Evolutionary conservation across 35 echinoderm and acorn worm genomes (phyloP), one percentile per base, ranked within the genome.

Genomic region (Apostichopus californicus): DNA sequence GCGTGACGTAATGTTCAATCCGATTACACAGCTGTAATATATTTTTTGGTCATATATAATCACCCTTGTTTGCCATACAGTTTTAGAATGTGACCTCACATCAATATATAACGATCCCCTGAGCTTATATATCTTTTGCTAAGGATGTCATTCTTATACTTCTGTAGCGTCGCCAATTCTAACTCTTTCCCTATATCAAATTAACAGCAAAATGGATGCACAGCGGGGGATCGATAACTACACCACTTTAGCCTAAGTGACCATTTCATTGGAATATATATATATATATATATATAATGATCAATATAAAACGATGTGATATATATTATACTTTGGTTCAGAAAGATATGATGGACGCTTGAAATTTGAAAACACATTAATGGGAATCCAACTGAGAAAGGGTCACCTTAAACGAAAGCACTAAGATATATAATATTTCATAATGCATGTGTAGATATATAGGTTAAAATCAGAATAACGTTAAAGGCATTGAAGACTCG

Each of bases 351-450:
- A 46, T 46, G 34, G 34, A 46, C 64, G 2, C 11, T 4, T 68
- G 64, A 68, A 68, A 68, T 68, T 68, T 68, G 64, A 68, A 68
- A 68, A 68, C 64, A 68, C 64, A 68, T 68, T 68, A 68, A 68
- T 68, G 64, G 64, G 18, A 68, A 14, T 68, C 64, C 64, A 68
- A 68, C 64, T 0, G 64, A 68, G 64, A 68, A 68, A 18, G 64
- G 64, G 64, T 68, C 64, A 68, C 18, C 8, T 11, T 11, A 10
- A 4, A 68, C n/a, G 64, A 11, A 68, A 4, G 64, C 11, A 68
- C 11, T 68, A 68, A 10, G 13, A 68, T 68, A 14, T 11, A 68
- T 68, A 4, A 68, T 14, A 68, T 68, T 68, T 68, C 64, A 68
- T 68, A 4, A 46, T 46, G 34, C 34, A 46, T 46, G 34, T 46